Base-by-base conservation (phyloP, 2,888 invertebrate species). In the Torymus tubicola region DNA sequence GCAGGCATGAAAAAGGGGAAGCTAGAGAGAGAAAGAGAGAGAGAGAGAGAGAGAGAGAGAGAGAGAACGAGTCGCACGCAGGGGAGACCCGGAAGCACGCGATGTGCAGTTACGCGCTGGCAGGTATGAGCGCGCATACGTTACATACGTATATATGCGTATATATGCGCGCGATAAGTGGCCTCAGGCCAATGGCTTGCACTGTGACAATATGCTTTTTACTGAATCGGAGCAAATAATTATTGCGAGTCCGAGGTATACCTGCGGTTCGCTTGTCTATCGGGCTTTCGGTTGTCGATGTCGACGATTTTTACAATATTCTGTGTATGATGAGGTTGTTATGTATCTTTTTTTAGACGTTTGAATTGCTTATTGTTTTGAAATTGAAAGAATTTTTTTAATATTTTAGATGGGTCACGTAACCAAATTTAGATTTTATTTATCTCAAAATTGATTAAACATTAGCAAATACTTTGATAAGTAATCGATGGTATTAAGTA, bases 31-130 rank as follows among this genome's bases (percentile, higher is more conserved):
- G 2, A 52, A 12, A 52, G 61, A 72, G 24, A 14, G 73, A 73
- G 18, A 64, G 58, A 67, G n/a, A 67, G 11, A 71, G 52, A 52
- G 52, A n/a, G 11, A 50, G n/a, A n/a, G 14, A 52, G 61, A 71
- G 24, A 14, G 73, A 73, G 21, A 65, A 57, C 68, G 16, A 68
- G 68, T 24, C 60, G 31, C 57, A 21, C 21, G 11, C 5, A 21
- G n/a, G 52, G 57, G n/a, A 58, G 57, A 67, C 61, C 60, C 72
- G 78, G 77, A 77, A 77, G 72, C 61, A 67, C 53, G 67, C 82
- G 81, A 84, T 83, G 83, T 83, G 84, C 84, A 84, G 84, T 84
- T 85, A 85, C 77, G 55, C 67, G 78, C 77, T 79, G 83, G 81
- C 81, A 85, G 83, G 83, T 83, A 82, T 78, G 70, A 72, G 50